A percentile compares a stretch with the other conserved stretches of the same genome.
phyloP scores from a whole-genome alignment of 1,140 invertebrate species.

The Drosophila hydei region DNA sequence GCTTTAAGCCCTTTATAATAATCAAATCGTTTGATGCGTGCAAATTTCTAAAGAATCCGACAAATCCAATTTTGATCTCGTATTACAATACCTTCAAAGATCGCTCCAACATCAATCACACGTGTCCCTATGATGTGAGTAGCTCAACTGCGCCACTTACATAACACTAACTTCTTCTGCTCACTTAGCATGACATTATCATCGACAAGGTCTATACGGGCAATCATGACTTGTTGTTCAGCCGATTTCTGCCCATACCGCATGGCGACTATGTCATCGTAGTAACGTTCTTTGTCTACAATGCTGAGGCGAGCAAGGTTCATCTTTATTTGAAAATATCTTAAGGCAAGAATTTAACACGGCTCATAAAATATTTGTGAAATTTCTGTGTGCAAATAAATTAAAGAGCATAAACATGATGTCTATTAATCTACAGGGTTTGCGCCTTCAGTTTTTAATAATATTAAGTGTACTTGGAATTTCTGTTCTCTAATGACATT shows the following conservation, averaged over 20 bases:
- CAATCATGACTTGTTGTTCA: constrained; percentile 9
- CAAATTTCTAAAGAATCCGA: constrained; percentile 24
- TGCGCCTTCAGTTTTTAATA: too few species aligned
- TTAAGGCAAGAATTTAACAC: background rate
- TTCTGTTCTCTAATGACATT: constrained; percentile 63
- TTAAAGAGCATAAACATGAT: too few species aligned
- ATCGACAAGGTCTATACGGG: constrained; percentile 54
- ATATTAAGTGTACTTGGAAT: background rate
- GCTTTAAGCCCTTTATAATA: constrained; percentile 51
- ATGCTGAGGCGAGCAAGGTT: background rate
- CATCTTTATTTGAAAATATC: background rate
- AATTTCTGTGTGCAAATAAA: too few species aligned
- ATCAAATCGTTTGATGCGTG: constrained; percentile 41
- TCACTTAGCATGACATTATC: constrained; percentile 53
- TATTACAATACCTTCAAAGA: constrained; percentile 17
- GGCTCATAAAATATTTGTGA: too few species aligned
- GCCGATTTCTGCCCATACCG: constrained; percentile 15
- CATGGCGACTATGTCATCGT: constrained; percentile 6
- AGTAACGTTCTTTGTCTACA: background rate
- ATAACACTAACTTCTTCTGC: background rate
- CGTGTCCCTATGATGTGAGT: constrained; percentile 56
- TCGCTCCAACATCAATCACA: constrained; percentile 54
- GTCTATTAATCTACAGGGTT: too few species aligned
- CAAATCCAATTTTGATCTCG: constrained; percentile 15
- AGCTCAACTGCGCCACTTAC: background rate